These are phyloP conservation scores for Trachelus iudaicus DNA, from an alignment of 2,888 invertebrate species.

Conservation along the genomic window DNA sequence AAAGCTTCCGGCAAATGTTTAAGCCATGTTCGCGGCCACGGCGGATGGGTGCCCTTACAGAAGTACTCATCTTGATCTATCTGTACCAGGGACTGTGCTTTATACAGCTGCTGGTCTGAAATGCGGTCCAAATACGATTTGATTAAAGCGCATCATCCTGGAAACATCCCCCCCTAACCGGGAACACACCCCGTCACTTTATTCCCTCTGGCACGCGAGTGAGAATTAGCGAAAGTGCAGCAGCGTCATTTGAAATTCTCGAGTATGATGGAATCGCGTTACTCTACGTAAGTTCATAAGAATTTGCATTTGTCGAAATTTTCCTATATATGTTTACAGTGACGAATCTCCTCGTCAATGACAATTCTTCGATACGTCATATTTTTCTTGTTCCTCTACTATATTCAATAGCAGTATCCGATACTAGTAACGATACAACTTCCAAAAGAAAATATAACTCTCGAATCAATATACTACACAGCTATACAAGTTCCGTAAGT, in stretches of 20 bases:
- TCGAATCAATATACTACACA: no score
- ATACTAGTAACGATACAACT: background rate
- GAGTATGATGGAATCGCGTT: background rate
- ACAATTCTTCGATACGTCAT: background rate
- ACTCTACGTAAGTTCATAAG: background rate
- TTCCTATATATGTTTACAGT: background rate
- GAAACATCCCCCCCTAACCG: background rate
- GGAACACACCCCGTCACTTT: background rate
- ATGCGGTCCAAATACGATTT: slow-evolving; percentile 21
- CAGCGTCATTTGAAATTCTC: background rate
- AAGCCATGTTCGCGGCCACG: background rate
- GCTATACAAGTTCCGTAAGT: background rate
- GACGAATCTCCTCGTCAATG: background rate
- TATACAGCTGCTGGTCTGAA: slow-evolving; percentile 2
- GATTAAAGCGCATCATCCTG: slow-evolving; percentile 9
- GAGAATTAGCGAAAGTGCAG: background rate
- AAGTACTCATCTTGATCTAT: background rate
- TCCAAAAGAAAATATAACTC: background rate
- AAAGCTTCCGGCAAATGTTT: slow-evolving; percentile 1
- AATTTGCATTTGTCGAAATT: background rate
- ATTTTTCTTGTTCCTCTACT: background rate
- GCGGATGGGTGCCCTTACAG: background rate
- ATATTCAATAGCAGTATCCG: background rate
- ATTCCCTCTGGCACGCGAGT: background rate
- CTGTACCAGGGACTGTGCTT: background rate